Conservation (phyloP, 92 coral and sea anemone genomes). For the Parazoanthus atlanticus region DNA sequence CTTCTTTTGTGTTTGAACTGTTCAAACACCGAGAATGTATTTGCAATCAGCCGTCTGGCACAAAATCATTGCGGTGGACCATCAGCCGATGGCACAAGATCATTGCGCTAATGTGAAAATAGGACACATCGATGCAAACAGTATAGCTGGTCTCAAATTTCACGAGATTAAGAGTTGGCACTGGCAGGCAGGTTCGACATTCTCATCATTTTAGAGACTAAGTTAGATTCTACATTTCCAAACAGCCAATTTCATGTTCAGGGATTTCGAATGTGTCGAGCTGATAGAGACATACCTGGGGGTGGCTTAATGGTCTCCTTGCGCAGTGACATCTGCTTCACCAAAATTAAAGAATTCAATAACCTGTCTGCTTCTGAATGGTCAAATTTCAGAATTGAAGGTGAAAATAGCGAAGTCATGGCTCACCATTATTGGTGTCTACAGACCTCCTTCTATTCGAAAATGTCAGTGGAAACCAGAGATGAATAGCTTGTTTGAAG, state of each 20-base stretch:
- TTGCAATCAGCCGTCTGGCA: too few relatives aligned
- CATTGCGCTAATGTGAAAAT: too few relatives aligned
- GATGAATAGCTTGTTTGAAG: too few relatives aligned
- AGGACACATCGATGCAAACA: too few relatives aligned
- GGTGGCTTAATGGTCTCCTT: conserved; percentile 45
- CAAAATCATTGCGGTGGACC: too few relatives aligned
- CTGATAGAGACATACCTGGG: conserved; percentile 49
- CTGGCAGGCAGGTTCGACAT: too few relatives aligned
- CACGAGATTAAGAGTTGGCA: too few relatives aligned
- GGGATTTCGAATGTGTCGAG: conserved; percentile 41
- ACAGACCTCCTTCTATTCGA: not conserved
- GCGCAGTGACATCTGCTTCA: conserved; percentile 23
- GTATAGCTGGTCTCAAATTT: too few relatives aligned
- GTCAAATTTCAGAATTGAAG: conserved; percentile 10
- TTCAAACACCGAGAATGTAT: too few relatives aligned
- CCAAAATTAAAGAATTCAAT: not conserved
- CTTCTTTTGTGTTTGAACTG: too few relatives aligned
- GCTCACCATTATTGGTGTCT: not conserved
- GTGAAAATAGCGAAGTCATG: conserved; percentile 41
- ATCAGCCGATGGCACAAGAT: too few relatives aligned
- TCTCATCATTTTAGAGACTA: too few relatives aligned
- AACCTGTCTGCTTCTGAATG: not conserved
- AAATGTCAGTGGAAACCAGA: conserved; percentile 15
- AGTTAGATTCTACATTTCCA: not conserved
- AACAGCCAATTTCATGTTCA: conserved; percentile 39